Base-by-base conservation (phyloP, 1,140 invertebrate species). In the Meteorus sp. region DNA sequence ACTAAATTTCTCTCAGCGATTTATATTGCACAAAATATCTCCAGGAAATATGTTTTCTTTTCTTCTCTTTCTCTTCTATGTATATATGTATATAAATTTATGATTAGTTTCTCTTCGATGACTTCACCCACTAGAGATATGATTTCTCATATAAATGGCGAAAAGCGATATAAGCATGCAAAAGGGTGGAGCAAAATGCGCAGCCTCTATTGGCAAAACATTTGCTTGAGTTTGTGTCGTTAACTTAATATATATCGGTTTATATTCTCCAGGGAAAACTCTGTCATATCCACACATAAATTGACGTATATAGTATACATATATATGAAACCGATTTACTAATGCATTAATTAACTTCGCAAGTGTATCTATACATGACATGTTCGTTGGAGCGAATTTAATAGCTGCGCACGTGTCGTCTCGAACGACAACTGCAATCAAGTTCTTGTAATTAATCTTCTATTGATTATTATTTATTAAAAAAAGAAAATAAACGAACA, bases 271-370 rank as follows among this genome's bases (percentile, higher is more conserved):
- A n/a, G n/a, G n/a, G n/a, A n/a, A n/a, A n/a, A n/a, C 13, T 39
- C 35, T 39, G 3, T 4, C 13, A n/a, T n/a, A n/a, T 39, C 35
- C 35, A 39, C 8, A 29, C 27, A 4, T 9, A 5, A 29, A 9
- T 9, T 29, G n/a, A n/a, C n/a, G n/a, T n/a, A n/a, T n/a, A n/a
- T 9, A 8, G 15, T 15, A 39, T 39, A 15, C 15, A 15, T 11
- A 15, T 15, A 39, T 15, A 15, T 39, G 35, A n/a, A n/a, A n/a
- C n/a, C 15, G 13, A n/a, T 39, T 13, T 13, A 11, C 35, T 39
- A 15, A 39, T 39, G 35, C 35, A 13, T 39, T 39, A 39, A 39
- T 39, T 39, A 39, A 39, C 35, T 39, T 39, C 11, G 35, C 35
- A 39, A 13, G n/a, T n/a, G n/a, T n/a, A n/a, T n/a, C n/a, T n/a